A percentile compares a stretch with the other conserved stretches of the same genome.
Conservation (phyloP, 2,113 vertebrate genomes). For the Lota lota region DNA sequence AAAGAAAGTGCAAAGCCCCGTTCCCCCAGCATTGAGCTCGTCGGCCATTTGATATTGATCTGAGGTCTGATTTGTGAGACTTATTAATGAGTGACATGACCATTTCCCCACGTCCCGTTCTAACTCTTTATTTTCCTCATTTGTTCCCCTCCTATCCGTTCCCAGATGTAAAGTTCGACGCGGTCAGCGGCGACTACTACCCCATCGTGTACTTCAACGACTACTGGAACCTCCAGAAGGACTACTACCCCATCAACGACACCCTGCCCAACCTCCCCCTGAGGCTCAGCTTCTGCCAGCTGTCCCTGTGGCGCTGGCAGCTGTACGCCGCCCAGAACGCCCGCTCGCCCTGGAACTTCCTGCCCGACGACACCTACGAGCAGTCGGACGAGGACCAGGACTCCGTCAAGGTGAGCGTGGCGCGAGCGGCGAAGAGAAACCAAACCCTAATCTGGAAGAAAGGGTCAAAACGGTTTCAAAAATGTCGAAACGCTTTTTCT, state of each 20-base stretch:
- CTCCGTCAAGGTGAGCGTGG: conserved; percentile 83
- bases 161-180: conserved; percentile 92
- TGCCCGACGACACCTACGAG: conserved; percentile 89
- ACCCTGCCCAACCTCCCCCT: conserved; percentile 79
- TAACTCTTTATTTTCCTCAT: background rate
- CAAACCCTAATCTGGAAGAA: background rate
- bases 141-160: background rate
- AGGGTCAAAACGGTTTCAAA: background rate
- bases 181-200: conserved; percentile 91
- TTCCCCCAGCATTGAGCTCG: too few relatives aligned
- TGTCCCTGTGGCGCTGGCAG: conserved; percentile 97
- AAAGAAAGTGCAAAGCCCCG: too few relatives aligned
- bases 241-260: conserved; percentile 90
- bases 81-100: background rate
- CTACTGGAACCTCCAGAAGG: conserved; percentile 98
- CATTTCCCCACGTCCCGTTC: background rate
- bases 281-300: conserved; percentile 84
- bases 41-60: too few relatives aligned
- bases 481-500: conserved; percentile 11
- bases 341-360: conserved; percentile 90
- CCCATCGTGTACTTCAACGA: conserved; percentile 96
- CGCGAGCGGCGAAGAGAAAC: background rate
- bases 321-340: conserved; percentile 91
- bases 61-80: background rate
- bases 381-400: conserved; percentile 96